Evolutionary conservation across 2,113 vertebrate genomes (phyloP).

Genomic region (Cavia porcellus): DNA sequence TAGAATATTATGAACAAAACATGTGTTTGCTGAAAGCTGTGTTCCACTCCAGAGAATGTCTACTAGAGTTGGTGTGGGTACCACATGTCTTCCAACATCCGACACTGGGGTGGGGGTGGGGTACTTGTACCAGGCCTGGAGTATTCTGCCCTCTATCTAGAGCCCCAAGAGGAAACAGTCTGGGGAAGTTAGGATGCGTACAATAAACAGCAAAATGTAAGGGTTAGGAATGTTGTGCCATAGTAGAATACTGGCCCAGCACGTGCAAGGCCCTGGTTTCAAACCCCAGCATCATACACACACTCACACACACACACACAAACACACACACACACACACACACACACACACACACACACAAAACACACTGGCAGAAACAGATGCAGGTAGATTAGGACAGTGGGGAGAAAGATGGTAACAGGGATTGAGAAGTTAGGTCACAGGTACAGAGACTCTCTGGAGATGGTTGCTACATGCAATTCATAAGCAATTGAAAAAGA

Average conservation of each 20-base stretch:
- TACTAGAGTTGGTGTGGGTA: neutral
- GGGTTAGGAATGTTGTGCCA: accelerated
- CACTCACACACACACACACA: neutral
- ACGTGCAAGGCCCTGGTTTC: neutral
- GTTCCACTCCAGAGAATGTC: conserved; percentile 31
- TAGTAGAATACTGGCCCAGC: neutral
- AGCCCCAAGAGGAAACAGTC: neutral
- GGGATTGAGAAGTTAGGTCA: neutral
- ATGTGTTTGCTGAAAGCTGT: conserved; percentile 17
- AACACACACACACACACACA: neutral
- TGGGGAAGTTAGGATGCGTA: neutral
- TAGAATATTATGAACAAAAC: conserved; percentile 32
- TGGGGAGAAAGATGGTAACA: too few species aligned
- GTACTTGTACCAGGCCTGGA: neutral
- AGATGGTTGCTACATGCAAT: neutral
- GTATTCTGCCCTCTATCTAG: neutral
- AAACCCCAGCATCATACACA: neutral
- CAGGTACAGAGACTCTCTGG: neutral
- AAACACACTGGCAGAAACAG: neutral
- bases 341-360: neutral
- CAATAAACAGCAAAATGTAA: neutral
- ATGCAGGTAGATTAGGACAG: neutral
- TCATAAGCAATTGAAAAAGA: neutral
- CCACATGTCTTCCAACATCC: neutral
- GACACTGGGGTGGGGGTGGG: too few species aligned